Base-by-base conservation (phyloP, 2,113 vertebrate species). In the Psittacula cyanocephala region DNA sequence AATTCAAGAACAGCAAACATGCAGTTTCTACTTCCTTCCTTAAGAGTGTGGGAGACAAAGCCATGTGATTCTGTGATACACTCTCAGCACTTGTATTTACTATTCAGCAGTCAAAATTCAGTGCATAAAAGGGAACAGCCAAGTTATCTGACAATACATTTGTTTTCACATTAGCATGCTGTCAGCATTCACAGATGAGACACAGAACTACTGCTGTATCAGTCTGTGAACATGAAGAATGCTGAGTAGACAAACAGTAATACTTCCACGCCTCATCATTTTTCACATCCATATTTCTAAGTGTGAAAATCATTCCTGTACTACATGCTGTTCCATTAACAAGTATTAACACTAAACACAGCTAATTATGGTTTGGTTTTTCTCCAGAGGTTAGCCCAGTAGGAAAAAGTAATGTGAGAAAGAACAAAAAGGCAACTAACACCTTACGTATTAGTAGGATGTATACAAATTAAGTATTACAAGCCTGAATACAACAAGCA, bases 81-180 rank as follows among this genome's bases (percentile, higher is more conserved):
- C 63, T 71, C 55, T 78, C 60, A 80, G 46, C 31, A 67, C 17
- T 94, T 65, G 31, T 28, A 93, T 94, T 88, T 84, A 75, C 79
- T 74, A 86, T 93, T 88, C 77, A 86, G 64, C 77, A 64, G 60
- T 41, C 86, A 68, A 89, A 95, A 92, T 47, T 43, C 78, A 86
- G 79, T 13, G 18, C 52, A 86, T 92, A 96, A 95, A 95, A 94
- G 83, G 60, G 20, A 92, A 89, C 72, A 88, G 77, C 71, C 76
- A 96, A 78, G 55, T 39, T 81, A 71, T 52, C 55, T 47, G 77
- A 92, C 91, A 93, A 93, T 35, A 43, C 69, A 55, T 92, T 93
- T 93, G 91, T 93, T 93, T 64, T 83, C 83, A 62, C 60, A 86
- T 84, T 82, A 93, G 90, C 55, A 47, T 46, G 33, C 52, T 77